Evolutionary conservation across 2,888 invertebrate species (phyloP), one percentile per base, ranked within the genome.

Genomic region (Tuberolachnus salignus): DNA sequence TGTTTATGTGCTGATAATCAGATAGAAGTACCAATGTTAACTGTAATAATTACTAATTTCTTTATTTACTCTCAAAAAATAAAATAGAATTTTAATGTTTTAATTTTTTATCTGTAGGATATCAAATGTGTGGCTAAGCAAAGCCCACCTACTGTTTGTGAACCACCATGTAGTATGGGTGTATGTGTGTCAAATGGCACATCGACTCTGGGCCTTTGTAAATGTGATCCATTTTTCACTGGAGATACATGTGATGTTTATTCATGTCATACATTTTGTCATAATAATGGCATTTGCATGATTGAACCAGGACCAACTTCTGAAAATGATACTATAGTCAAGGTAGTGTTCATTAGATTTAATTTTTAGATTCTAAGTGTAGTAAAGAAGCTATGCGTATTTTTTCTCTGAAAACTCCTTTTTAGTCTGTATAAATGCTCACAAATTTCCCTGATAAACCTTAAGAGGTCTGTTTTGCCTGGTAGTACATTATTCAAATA

Each of bases 1-100:
- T 90, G 90, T 83, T 86, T 88, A 80, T 90, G 90, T 81, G 88
- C 89, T 73, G 89, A 89, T 84, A 88, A 88, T 0, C 81, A 81
- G 69, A 72, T 55, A 21, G 72, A 71, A 61, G 55, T 66, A 1
- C 42, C 49, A 3, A 69, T 66, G 23, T 42, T 63, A 10, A 75
- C 57, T n/a, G 78, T 78, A 61, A 78, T 34, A 4, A 34, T 34
- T 4, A 34, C 6, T 6, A 34, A 34, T 49, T 78, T 16, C 10
- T 19, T 51, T 8, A 8, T 44, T 49, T 14, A n/a, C 53, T 1
- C 1, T 14, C n/a, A 23, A 9, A 44, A 57, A 66, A 26, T 23
- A 23, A 21, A 46, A n/a, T 10, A 14, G 3, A 55, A 46, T 23
- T 71, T 71, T 59, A 59, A 59, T 34, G 6, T 34, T 34, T 21